Base-by-base conservation (phyloP, 2,888 invertebrate species). In the Tetranychus piercei region DNA sequence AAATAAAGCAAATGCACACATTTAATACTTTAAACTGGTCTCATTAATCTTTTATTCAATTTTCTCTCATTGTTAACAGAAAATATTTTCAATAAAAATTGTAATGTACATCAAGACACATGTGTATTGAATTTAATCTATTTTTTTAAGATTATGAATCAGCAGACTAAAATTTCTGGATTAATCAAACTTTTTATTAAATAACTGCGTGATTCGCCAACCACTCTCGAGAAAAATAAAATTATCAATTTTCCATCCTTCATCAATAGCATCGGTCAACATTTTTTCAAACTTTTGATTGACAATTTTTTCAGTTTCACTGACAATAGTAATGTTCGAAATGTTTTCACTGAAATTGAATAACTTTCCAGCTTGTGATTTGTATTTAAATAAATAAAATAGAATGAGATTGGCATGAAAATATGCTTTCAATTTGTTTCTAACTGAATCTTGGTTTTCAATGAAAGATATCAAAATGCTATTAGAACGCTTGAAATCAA, bases 371-470 rank as follows among this genome's bases (percentile, higher is more conserved):
- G 34, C 34, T 34, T 34, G 3, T 69, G 69, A 15, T 23, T 22
- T 20, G 22, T 23, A 66, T 18, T 20, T 66, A 66, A 18, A 66
- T 69, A 69, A 69, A 20, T 18, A 11, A 34, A 65, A 74, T n/a
- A 65, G 1, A 65, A 73, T 23, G 1, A 73, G 34, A 45, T 72
- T 15, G 44, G 76, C 77, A 71, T 77, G 77, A 75, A 76, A 78
- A 22, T 75, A 66, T 55, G 78, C 74, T 75, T 76, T 75, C 69
- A 78, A 71, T 34, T 76, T 69, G 18, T 75, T 76, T 7, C 44
- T 11, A n/a, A 64, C 34, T 44, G 76, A 74, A 20, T 66, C 72
- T 70, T 75, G 73, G 22, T 72, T 45, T 15, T 71, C 71, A 43
- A 78, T 70, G 20, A 69, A 69, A 23, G 69, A 69, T 7, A 69